Conservation (phyloP, 2,888 invertebrate genomes). For the Cantharis flavilabris region DNA sequence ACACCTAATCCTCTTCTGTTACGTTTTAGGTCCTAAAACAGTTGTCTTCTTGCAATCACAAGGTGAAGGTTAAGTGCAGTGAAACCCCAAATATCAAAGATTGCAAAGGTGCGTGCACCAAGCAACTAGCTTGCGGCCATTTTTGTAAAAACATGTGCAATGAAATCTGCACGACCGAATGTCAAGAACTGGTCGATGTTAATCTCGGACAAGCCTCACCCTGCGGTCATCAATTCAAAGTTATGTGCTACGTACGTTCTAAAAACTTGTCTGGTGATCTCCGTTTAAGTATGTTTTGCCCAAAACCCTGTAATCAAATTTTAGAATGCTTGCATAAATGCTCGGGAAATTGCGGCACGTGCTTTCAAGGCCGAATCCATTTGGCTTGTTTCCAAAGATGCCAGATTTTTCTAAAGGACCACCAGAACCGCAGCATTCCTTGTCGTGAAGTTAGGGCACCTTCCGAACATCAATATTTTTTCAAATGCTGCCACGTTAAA, state of each 20-base stretch:
- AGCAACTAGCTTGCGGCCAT: too few relatives aligned
- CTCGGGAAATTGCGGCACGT: conserved; percentile 60
- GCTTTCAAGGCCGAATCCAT: conserved; percentile 66
- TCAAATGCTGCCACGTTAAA: conserved; percentile 59
- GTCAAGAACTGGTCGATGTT: too few relatives aligned
- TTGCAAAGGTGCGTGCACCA: too few relatives aligned
- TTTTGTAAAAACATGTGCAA: too few relatives aligned
- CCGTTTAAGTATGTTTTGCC: conserved; percentile 55
- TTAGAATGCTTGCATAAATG: conserved; percentile 61
- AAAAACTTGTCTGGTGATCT: conserved; percentile 25
- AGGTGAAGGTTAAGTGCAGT: too few relatives aligned
- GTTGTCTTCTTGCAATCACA: too few relatives aligned
- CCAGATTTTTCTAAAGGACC: conserved; percentile 63
- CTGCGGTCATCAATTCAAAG: conserved; percentile 32
- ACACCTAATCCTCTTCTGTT: too few relatives aligned
- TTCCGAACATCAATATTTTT: conserved; percentile 58
- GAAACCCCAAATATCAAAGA: too few relatives aligned
- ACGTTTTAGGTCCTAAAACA: too few relatives aligned
- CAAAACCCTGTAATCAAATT: conserved; percentile 52
- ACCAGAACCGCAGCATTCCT: conserved; percentile 63
- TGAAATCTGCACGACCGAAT: too few relatives aligned
- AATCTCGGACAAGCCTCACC: too few relatives aligned
- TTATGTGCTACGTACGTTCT: conserved; percentile 52
- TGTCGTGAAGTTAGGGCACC: conserved; percentile 64
- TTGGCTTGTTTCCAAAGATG: conserved; percentile 62